Evolutionary conservation across 2,113 vertebrate species (phyloP).

Genomic region (Ifrita kowaldi): DNA sequence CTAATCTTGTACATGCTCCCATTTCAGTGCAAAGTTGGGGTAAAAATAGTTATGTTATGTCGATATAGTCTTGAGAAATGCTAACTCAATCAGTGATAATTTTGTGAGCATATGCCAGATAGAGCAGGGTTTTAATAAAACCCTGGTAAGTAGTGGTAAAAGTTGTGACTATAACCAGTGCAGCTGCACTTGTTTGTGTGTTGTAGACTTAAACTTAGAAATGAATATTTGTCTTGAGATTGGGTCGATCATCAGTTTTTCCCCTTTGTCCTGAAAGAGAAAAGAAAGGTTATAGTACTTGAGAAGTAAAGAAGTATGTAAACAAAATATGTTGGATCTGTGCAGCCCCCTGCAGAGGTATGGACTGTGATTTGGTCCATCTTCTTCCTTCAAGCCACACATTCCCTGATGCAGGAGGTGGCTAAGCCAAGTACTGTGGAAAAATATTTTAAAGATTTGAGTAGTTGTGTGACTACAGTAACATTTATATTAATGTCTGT

Average conservation of each 20-base stretch:
- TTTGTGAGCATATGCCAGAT: neutral
- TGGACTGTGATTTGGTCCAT: neutral
- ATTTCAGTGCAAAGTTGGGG: neutral
- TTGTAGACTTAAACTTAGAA: neutral
- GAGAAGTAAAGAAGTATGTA: neutral
- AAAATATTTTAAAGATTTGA: neutral
- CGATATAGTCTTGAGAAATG: neutral
- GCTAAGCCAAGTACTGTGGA: neutral
- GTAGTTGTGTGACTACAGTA: neutral
- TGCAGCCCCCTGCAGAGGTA: neutral
- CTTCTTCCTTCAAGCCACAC: neutral
- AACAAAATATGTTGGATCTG: neutral
- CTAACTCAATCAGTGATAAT: neutral
- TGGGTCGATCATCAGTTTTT: neutral
- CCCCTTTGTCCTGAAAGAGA: neutral
- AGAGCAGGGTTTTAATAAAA: neutral
- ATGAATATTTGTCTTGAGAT: neutral
- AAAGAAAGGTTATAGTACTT: neutral
- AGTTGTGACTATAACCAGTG: neutral
- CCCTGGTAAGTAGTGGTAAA: neutral
- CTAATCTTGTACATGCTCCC: neutral
- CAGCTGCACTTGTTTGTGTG: neutral
- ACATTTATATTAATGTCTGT: neutral
- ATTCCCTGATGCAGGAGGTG: neutral
- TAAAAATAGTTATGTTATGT: neutral